Base-by-base conservation (phyloP, 2,888 invertebrate species). In the Oeneis ivallda region DNA sequence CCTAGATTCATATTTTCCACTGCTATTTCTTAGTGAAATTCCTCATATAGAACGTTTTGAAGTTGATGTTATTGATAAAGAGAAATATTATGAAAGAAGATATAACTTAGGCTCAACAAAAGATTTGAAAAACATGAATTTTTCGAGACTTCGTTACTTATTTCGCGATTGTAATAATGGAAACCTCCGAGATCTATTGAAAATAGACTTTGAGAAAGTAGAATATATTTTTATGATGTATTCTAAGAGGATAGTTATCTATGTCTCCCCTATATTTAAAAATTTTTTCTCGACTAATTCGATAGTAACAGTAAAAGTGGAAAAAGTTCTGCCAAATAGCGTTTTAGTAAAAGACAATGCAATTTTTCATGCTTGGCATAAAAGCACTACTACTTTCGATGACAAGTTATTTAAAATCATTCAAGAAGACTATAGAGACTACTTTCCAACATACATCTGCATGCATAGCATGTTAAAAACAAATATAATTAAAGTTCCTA, bases 221-320 rank as follows among this genome's bases (percentile, higher is more conserved):
- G 58, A 45, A 34, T 58, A 58, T 58, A 58, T 45, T 32, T 45
- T 58, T 32, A 15, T 58, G 9, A 58, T 45, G 45, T 58, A 58
- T 58, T 58, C 58, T n/a, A 45, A 58, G 43, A 45, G n/a, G n/a
- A 45, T 45, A 3, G 9, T 39, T 0, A 41, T 56, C n/a, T 58
- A 58, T 11, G 45, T 58, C 5, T 58, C 45, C 7, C 45, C 58
- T 45, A 15, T 58, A 32, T 58, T 58, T 45, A 8, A 58, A 45
- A 2, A 32, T 32, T 58, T 58, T n/a, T 58, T 57, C 41, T 8
- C 26, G 7, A 8, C 10, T 13, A 57, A 43, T 43, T 26, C 58
- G 3, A 32, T 39, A 47, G 45, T 58, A 39, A 58, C 43, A 26
- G 26, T 58, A 15, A 58, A 58, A 32, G 58, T 58, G 9, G 11